Conservation (phyloP, 1,140 invertebrate genomes). For the Araneus ventricosus region DNA sequence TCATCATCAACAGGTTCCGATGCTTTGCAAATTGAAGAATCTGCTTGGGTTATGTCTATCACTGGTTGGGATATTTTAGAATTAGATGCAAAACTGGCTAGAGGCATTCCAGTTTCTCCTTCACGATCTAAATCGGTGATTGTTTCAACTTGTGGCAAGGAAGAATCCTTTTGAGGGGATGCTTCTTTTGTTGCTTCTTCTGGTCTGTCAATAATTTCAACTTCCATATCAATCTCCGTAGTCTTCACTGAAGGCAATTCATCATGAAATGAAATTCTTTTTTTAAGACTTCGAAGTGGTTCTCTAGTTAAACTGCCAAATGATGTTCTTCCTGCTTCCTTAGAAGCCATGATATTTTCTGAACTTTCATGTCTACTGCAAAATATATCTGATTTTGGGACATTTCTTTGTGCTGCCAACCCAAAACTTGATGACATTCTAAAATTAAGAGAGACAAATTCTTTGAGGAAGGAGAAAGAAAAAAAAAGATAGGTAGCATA, state of each 20-base stretch:
- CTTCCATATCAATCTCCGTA: background rate
- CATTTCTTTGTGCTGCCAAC: background rate
- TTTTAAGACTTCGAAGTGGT: background rate
- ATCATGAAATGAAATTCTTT: constrained; percentile 18
- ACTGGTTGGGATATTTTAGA: background rate
- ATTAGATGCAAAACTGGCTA: background rate
- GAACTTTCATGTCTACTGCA: no score
- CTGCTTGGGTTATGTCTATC: background rate
- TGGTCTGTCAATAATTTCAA: background rate
- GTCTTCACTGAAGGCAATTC: background rate
- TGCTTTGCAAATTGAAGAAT: background rate
- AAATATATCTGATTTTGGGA: background rate
- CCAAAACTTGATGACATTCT: background rate
- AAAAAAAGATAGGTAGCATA: no score
- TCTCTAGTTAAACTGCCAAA: background rate
- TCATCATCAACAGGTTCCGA: background rate
- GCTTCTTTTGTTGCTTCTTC: background rate
- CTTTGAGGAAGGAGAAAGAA: no score
- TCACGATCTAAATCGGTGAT: background rate
- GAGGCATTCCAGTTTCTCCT: background rate
- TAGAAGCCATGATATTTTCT: background rate
- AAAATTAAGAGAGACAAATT: background rate
- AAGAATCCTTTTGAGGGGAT: background rate
- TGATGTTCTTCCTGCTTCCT: background rate
- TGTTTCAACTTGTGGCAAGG: background rate